A percentile compares a stretch with the other conserved stretches of the same genome.
These are phyloP conservation scores for Caenorhabditis virilis DNA, from an alignment of 2,888 invertebrate species.

Conservation along the genomic window DNA sequence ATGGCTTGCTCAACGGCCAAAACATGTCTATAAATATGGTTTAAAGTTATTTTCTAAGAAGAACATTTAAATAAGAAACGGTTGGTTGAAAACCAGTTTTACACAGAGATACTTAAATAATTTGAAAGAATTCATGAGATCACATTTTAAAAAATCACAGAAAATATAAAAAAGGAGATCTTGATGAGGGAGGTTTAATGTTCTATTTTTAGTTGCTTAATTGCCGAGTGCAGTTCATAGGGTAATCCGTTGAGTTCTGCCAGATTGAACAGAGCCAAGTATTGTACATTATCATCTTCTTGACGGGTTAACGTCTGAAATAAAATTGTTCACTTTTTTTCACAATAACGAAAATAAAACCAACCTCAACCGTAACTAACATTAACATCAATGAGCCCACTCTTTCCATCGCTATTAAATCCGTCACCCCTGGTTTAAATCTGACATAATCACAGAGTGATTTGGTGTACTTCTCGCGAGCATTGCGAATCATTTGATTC, in stretches of 20 bases:
- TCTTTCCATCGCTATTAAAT: constrained; percentile 18
- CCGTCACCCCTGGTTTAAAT: neutral
- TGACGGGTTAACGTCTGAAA: constrained; percentile 42
- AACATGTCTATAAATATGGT: neutral
- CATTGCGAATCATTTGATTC: neutral
- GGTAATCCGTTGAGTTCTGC: constrained; percentile 44
- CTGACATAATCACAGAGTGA: constrained; percentile 14
- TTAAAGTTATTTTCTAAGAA: neutral
- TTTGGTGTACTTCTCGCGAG: constrained; percentile 6
- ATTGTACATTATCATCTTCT: constrained; percentile 55
- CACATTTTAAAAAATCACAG: neutral
- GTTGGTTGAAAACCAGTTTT: neutral
- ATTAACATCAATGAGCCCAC: constrained; percentile 14
- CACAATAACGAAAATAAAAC: neutral
- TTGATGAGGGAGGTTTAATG: neutral
- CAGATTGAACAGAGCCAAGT: constrained; percentile 51
- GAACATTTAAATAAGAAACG: neutral
- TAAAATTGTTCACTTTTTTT: constrained; percentile 1
- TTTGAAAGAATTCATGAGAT: neutral
- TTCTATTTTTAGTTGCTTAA: too few species aligned
- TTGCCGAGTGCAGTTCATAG: constrained; percentile 44
- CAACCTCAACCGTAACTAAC: constrained; percentile 22
- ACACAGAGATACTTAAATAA: neutral
- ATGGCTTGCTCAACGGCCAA: neutral
- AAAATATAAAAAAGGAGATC: neutral